Evolutionary conservation across 1,140 invertebrate genomes (phyloP), one percentile per base, ranked within the genome.

Genomic region (Drosophila arawakana): DNA sequence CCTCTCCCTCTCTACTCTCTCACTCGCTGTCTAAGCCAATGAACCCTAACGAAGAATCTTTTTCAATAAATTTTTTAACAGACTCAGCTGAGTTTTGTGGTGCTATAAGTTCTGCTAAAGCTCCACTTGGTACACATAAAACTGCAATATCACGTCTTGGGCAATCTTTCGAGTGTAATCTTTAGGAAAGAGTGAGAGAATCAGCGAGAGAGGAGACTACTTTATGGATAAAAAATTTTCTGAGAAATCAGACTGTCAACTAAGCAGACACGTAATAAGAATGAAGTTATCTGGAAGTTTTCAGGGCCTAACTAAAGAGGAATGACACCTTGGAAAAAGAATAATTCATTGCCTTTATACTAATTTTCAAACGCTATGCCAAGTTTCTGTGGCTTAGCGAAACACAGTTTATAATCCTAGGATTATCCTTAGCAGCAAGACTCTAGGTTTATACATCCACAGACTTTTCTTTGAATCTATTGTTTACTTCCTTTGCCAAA

Each of bases 161-260:
- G 35, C 76, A 88, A 88, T 88, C 83, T 88, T 88, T 89, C 76
- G 67, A 80, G 73, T 70, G 60, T 88, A 88, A 88, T 88, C 83
- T 86, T 13, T 25, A 52, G 47, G 39, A 37, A 21, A 39, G 43
- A n/a, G 50, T 18, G 34, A 47, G 34, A 50, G 43, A 41, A 52
- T 43, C 37, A 25, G 18, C 50, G 60, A 41, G 49, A 9, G 58
- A 30, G 39, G 30, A 63, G 59, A 41, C 65, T 30, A 52, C 6
- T 61, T 76, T 73, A 71, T 85, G 79, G 65, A 57, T 79, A 79
- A 86, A 73, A 66, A 82, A 85, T 77, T 86, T 86, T 84, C 83
- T 73, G 30, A 46, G 68, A 71, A 88, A 85, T 81, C 62, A 55
- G 62, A 61, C 49, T 52, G 52, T 52, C 18, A 61, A 63, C 41